These are phyloP conservation scores for Neria commutata DNA, from an alignment of 2,888 invertebrate species.

Conservation along the genomic window DNA sequence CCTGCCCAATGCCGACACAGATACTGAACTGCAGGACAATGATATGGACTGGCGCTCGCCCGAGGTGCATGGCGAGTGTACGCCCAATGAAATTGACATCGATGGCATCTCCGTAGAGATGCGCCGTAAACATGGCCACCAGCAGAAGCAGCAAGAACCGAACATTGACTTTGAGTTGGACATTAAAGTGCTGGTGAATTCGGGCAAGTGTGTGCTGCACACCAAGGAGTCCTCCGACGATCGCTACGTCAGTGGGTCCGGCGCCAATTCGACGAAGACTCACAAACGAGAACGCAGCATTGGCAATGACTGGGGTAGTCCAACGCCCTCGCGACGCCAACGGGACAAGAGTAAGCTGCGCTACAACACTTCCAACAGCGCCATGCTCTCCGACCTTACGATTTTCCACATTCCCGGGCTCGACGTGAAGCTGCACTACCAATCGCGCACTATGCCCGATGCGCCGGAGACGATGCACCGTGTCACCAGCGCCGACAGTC, in stretches of 20 bases:
- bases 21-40: conserved; percentile 68
- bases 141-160: conserved; percentile 71
- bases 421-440: conserved; percentile 87
- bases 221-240: conserved; percentile 76
- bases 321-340: conserved; percentile 60
- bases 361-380: conserved; percentile 60
- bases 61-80: conserved; percentile 44
- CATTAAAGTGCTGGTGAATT: conserved; percentile 94
- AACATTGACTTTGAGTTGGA: conserved; percentile 96
- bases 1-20: conserved; percentile 76
- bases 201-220: conserved; percentile 95
- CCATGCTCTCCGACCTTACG: conserved; percentile 76
- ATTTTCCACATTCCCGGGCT: conserved; percentile 91
- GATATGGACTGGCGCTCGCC: conserved; percentile 52
- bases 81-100: conserved; percentile 65
- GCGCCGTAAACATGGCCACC: conserved; percentile 65
- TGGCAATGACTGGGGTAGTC: conserved; percentile 65
- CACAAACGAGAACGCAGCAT: conserved; percentile 60
- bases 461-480: conserved; percentile 54
- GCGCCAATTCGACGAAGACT: conserved; percentile 45
- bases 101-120: conserved; percentile 71
- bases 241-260: conserved; percentile 68
- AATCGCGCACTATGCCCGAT: conserved; percentile 75
- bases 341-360: conserved; percentile 61
- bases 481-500: conserved; percentile 47